Percentiles rank a stretch among this genome's conserved stretches.
Conservation (phyloP, 2,888 invertebrate genomes). For the Orchesellides sinensis region DNA sequence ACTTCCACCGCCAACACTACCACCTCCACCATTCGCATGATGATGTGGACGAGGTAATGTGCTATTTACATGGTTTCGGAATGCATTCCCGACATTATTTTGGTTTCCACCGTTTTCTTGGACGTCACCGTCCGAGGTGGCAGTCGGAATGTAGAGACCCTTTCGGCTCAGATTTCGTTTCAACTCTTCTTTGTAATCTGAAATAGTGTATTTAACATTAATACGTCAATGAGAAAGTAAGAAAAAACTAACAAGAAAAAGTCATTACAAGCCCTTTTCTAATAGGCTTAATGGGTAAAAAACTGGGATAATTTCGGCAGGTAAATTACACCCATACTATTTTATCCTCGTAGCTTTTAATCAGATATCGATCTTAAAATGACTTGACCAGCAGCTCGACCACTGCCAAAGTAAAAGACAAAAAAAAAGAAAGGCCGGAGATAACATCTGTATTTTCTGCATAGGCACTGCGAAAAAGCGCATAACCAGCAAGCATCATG, state of each 20-base stretch:
- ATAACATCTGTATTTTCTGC: conserved; percentile 1
- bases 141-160: conserved; percentile 65
- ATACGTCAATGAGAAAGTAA: not conserved
- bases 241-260: no score
- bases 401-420: not conserved
- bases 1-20: conserved; percentile 18
- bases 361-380: conserved; percentile 14
- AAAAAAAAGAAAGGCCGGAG: not conserved
- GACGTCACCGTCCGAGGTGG: conserved; percentile 54
- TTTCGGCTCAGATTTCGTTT: conserved; percentile 64
- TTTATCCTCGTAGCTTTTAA: not conserved
- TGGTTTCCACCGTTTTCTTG: conserved; percentile 54
- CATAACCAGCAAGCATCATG: not conserved
- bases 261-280: no score
- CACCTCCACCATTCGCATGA: conserved; percentile 35
- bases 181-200: conserved; percentile 69
- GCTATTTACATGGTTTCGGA: conserved; percentile 59
- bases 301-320: not conserved
- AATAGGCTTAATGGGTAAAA: not conserved
- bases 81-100: conserved; percentile 47
- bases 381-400: conserved; percentile 4
- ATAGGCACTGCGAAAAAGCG: no score
- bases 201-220: conserved; percentile 16
- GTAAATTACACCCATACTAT: not conserved
- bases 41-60: conserved; percentile 59